A percentile compares a stretch with the other conserved stretches of the same genome.
phyloP scores from a whole-genome alignment of 64 coral and sea anemone genomes.

The Montipora capricornis region DNA sequence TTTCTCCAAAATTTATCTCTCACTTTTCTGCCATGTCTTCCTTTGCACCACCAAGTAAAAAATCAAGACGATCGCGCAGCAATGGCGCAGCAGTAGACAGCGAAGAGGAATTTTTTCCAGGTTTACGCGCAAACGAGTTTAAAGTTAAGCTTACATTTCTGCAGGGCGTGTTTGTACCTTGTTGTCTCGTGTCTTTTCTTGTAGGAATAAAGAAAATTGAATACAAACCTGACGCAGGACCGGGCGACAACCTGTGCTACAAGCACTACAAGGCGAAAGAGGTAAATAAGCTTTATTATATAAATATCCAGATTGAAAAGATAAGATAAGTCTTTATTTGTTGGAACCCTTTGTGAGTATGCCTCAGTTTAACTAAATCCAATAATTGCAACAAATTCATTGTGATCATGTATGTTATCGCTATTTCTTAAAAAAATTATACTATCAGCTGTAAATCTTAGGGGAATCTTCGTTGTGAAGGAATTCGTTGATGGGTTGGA shows the following conservation, averaged over 20 bases:
- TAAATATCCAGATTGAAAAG: too few relatives aligned
- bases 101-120: constrained; percentile 77
- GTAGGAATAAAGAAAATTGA: constrained; percentile 82
- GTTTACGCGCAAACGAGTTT: constrained; percentile 33
- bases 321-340: too few relatives aligned
- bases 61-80: constrained; percentile 57
- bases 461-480: too few relatives aligned
- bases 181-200: neutral
- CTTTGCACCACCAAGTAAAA: constrained; percentile 87
- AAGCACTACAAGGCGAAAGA: constrained; percentile 88
- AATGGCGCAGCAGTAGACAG: constrained; percentile 43
- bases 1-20: neutral
- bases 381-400: too few relatives aligned
- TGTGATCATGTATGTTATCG: too few relatives aligned
- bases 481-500: too few relatives aligned
- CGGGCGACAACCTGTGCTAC: constrained; percentile 80
- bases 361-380: too few relatives aligned
- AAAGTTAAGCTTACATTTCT: neutral
- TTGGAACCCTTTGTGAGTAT: too few relatives aligned
- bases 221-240: constrained; percentile 75
- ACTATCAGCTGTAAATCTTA: too few relatives aligned
- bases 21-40: constrained; percentile 75
- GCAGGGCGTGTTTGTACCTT: neutral
- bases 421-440: too few relatives aligned
- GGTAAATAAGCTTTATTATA: neutral